Evolutionary conservation across 2,113 vertebrate genomes (phyloP).

Genomic region (Trogon surrucura): DNA sequence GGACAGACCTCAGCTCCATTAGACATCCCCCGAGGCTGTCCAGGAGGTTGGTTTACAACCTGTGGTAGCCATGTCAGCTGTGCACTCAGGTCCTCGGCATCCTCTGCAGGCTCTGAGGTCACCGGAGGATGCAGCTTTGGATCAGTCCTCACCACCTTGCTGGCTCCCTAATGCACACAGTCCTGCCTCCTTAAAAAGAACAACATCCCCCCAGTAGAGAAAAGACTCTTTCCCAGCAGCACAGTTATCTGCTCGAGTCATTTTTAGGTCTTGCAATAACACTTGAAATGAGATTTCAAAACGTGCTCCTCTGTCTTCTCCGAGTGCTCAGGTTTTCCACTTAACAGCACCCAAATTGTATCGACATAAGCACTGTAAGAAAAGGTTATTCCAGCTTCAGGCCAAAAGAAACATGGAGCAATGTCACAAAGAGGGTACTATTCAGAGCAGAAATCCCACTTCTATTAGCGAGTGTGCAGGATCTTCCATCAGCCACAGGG

Average conservation of each 20-base stretch:
- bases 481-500: neutral
- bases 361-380: neutral
- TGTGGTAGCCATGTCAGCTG: accelerated
- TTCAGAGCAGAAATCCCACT: neutral
- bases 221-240: neutral
- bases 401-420: neutral
- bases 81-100: accelerated
- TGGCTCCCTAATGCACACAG: accelerated
- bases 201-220: neutral
- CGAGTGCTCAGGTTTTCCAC: neutral
- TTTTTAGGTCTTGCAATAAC: neutral
- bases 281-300: neutral
- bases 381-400: neutral
- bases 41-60: neutral
- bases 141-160: accelerated
- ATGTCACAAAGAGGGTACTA: neutral
- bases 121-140: accelerated
- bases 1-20: neutral
- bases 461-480: neutral
- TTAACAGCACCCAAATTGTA: neutral
- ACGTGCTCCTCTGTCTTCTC: neutral
- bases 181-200: neutral
- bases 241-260: neutral
- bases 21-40: neutral
- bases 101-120: accelerated